Base-by-base conservation (phyloP, 2,113 vertebrate genomes). In the Galeopterus variegatus region DNA sequence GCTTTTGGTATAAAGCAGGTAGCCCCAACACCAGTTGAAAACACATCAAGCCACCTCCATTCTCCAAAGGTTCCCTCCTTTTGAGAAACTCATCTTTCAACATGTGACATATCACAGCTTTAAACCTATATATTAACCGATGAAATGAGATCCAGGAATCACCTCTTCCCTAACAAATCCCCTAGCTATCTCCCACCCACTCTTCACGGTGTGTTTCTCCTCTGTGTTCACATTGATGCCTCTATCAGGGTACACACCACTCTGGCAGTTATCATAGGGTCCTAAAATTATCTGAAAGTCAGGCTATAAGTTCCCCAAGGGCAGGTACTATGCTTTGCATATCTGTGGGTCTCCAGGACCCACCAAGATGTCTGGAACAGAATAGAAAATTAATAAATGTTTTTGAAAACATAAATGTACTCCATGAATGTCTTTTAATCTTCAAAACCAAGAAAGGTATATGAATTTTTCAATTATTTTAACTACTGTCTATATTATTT, bases 121-220 rank as follows among this genome's bases (percentile, higher is more conserved):
- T 48, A 83, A 84, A n/a, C 7, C 17, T 56, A 10, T 15, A 5
- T 28, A 31, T n/a, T 67, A 87, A 80, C 28, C 31, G 58, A 28
- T 2, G 17, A 56, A 48, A 45, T 64, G 52, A 81, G 84, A 96
- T 41, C 45, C 48, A 69, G 50, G 70, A 75, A 28, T 31, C 52
- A 64, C 10, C 41, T 48, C 9, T 23, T 85, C 52, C 19, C 48
- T 67, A 36, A 18, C 15, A n/a, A 77, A 41, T 19, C 36, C 23
- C 31, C 41, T 41, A 23, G 15, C 52, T 31, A 0, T 64, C n/a
- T 56, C 36, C 10, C 13, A 17, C 48, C 62, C 9, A 23, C 26
- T 28, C 10, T 31, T 26, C 3, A 1, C 1, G 1, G 3, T 31
- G 12, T 10, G 8, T 12, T 6, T 5, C 15, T 26, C 11, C 52